Evolutionary conservation across 2,113 vertebrate genomes (phyloP).

Genomic region (Nycticebus coucang): DNA sequence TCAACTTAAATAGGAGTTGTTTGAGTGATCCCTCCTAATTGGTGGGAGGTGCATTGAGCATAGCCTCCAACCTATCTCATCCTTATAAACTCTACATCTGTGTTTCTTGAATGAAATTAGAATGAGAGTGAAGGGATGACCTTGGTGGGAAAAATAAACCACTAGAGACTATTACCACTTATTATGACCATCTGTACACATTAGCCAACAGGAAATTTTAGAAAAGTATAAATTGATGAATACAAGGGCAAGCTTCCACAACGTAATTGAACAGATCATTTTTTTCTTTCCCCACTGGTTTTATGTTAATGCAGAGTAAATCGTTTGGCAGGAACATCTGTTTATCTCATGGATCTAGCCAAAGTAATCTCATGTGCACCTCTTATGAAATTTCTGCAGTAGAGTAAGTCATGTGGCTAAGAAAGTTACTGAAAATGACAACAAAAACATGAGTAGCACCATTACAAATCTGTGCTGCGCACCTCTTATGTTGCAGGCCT

Average conservation of each 20-base stretch:
- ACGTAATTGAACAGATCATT: conserved; percentile 47
- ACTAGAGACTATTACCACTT: conserved; percentile 43
- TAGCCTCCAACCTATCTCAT: conserved; percentile 1
- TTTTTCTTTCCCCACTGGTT: conserved; percentile 26
- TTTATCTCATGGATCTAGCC: background rate
- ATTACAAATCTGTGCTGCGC: background rate
- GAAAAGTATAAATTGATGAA: conserved; percentile 52
- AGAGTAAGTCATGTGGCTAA: background rate
- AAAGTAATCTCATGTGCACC: background rate
- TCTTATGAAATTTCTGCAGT: background rate
- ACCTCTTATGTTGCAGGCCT: background rate
- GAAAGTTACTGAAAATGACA: background rate
- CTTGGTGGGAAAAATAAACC: conserved; percentile 41
- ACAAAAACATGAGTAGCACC: background rate
- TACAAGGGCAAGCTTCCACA: background rate
- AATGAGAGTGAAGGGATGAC: conserved; percentile 18
- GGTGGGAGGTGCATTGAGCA: background rate
- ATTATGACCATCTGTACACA: conserved; percentile 2
- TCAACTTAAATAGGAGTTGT: background rate
- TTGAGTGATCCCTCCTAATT: conserved; percentile 54
- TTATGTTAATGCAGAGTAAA: background rate
- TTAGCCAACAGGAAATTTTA: conserved; percentile 25
- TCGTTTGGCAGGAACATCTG: conserved; percentile 49
- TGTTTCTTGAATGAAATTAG: conserved; percentile 40
- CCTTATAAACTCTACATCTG: conserved; percentile 46